phyloP scores from a whole-genome alignment of 2,113 vertebrate species.

The Nothobranchius kuhntae region DNA sequence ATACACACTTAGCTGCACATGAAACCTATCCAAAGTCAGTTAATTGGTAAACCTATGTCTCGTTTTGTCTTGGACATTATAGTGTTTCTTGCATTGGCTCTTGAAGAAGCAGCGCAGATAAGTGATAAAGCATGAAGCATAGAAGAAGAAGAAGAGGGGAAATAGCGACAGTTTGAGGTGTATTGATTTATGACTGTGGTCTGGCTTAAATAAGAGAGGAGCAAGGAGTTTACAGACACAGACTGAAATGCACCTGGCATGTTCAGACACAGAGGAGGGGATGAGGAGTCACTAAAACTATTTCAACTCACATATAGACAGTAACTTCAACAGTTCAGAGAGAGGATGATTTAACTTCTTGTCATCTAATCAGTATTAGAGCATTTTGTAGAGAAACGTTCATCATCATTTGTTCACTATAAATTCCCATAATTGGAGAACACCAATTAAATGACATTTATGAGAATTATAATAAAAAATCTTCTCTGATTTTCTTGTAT shows the following conservation, averaged over 20 bases:
- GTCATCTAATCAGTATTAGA: no score
- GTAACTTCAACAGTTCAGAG: background rate
- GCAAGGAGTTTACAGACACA: conserved; percentile 49
- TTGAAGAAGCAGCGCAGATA: conserved; percentile 23
- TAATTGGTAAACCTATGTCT: conserved; percentile 8
- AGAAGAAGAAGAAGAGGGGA: conserved; percentile 13
- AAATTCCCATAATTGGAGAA: no score
- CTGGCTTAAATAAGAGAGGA: conserved; percentile 27
- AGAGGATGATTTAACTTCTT: no score
- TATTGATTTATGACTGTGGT: conserved; percentile 56
- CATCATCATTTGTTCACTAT: no score
- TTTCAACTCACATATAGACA: conserved; percentile 24
- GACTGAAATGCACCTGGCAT: conserved; percentile 62
- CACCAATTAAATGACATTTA: no score
- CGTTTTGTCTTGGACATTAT: background rate
- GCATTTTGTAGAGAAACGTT: no score
- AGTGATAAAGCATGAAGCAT: conserved; percentile 24
- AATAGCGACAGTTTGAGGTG: conserved; percentile 48
- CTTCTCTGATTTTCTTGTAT: no score
- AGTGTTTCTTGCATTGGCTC: conserved; percentile 4
- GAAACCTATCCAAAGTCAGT: background rate
- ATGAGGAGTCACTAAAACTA: conserved; percentile 42
- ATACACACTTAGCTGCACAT: conserved; percentile 4
- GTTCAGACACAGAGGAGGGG: conserved; percentile 58
- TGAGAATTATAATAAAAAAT: no score